phyloP scores from a whole-genome alignment of 1,140 invertebrate genomes.

The Bombus sibiricus region DNA sequence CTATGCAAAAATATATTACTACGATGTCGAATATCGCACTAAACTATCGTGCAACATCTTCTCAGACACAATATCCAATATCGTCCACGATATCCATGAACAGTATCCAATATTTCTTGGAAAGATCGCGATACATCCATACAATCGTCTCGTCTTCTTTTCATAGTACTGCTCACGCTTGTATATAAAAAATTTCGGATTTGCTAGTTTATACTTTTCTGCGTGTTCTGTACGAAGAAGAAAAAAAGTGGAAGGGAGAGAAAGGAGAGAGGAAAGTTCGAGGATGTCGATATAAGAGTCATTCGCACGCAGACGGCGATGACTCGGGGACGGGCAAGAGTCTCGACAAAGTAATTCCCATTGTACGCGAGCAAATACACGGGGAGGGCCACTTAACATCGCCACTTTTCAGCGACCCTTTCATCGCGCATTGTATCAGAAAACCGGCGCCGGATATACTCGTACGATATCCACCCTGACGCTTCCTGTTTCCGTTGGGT shows the following conservation, averaged over 20 bases:
- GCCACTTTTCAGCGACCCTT: slow-evolving; percentile 27
- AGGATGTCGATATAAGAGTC: slow-evolving; percentile 42
- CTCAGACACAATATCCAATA: too few relatives aligned
- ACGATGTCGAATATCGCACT: too few relatives aligned
- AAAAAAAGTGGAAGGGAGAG: neutral
- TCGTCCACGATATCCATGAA: too few relatives aligned
- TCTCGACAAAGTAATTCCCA: slow-evolving; percentile 38
- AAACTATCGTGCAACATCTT: too few relatives aligned
- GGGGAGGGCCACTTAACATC: slow-evolving; percentile 21
- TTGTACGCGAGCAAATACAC: slow-evolving; percentile 33
- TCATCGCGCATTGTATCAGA: slow-evolving; percentile 3
- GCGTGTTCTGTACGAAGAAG: neutral
- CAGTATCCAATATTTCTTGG: too few relatives aligned
- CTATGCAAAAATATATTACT: too few relatives aligned
- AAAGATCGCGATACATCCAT: too few relatives aligned
- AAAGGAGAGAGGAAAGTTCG: slow-evolving; percentile 7
- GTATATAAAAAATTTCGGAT: neutral
- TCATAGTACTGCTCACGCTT: too few relatives aligned
- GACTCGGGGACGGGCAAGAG: slow-evolving; percentile 16
- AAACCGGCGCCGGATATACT: neutral
- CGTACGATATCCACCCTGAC: neutral
- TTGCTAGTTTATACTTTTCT: neutral
- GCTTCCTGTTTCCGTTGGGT: neutral
- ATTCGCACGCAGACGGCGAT: slow-evolving; percentile 37
- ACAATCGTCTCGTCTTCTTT: neutral